Conservation (phyloP, 1,140 invertebrate species). For the Bicyclus anynana region DNA sequence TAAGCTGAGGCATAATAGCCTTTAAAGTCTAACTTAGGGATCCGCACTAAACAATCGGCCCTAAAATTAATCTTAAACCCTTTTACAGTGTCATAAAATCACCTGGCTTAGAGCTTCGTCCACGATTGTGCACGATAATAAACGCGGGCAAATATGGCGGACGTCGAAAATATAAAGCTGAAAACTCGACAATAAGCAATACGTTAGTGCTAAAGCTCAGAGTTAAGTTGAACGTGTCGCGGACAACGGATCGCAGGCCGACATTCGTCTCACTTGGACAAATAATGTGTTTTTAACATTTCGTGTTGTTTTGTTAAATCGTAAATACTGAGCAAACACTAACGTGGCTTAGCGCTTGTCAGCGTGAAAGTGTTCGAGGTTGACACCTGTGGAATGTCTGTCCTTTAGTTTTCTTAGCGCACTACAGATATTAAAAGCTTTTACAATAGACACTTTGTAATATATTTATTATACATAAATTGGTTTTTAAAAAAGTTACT, state of each 20-base stretch:
- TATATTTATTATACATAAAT: too few relatives aligned
- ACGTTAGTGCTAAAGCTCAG: conserved; percentile 58
- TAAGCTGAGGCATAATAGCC: not conserved
- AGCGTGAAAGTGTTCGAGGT: conserved; percentile 53
- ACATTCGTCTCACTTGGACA: conserved; percentile 73
- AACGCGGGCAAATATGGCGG: conserved; percentile 63
- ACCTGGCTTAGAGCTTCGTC: conserved; percentile 36
- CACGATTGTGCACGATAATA: conserved; percentile 51
- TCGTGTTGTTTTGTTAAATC: conserved; percentile 77
- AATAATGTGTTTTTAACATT: conserved; percentile 77
- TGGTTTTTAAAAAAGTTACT: too few relatives aligned
- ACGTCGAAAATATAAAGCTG: conserved; percentile 43
- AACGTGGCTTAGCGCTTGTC: conserved; percentile 43
- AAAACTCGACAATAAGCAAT: conserved; percentile 67
- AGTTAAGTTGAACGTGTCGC: conserved; percentile 64
- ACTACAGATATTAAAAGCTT: too few relatives aligned
- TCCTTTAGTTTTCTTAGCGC: conserved; percentile 36
- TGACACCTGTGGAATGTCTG: conserved; percentile 53
- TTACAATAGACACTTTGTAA: not conserved
- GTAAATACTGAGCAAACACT: conserved; percentile 74
- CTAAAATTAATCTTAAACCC: conserved; percentile 44
- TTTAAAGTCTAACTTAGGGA: not conserved
- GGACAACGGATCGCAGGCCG: conserved; percentile 71
- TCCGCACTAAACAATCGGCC: conserved; percentile 27
- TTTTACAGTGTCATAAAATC: conserved; percentile 58